phyloP scores from a whole-genome alignment of 2,888 invertebrate species.

The Chaitophorus viminalis region DNA sequence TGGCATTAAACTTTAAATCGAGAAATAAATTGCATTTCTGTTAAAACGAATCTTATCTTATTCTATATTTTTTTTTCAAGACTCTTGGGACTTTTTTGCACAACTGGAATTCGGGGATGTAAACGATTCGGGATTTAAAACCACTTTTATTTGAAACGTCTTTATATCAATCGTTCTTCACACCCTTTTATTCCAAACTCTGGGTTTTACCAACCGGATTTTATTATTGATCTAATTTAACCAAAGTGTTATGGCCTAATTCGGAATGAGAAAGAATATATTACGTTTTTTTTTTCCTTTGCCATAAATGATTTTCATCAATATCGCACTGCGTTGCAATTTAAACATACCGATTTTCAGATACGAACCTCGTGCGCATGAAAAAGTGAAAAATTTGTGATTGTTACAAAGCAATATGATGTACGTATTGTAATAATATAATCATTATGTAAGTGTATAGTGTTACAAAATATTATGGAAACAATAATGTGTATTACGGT shows the following conservation, averaged over 20 bases:
- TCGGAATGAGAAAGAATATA: not conserved
- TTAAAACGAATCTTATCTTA: constrained; percentile 36
- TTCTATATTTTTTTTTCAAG: constrained; percentile 2
- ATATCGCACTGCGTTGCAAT: not conserved
- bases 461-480: too few relatives aligned
- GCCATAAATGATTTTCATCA: not conserved
- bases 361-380: not conserved
- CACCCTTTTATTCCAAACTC: constrained; percentile 15
- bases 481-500: too few relatives aligned
- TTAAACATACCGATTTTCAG: not conserved
- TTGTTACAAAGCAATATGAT: too few relatives aligned
- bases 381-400: too few relatives aligned
- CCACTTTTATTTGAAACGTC: constrained; percentile 33
- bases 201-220: not conserved
- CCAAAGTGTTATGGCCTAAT: not conserved
- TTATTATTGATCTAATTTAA: constrained; percentile 18
- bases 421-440: too few relatives aligned
- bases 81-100: constrained; percentile 34
- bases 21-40: constrained; percentile 19
- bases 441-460: too few relatives aligned
- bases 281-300: not conserved
- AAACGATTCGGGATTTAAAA: constrained; percentile 50
- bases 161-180: constrained; percentile 29
- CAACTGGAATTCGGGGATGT: constrained; percentile 21
- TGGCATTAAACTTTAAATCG: constrained; percentile 24